A percentile compares a stretch with the other conserved stretches of the same genome.
These are phyloP conservation scores for Tetranychus truncatus DNA, from an alignment of 2,888 invertebrate genomes.

Conservation along the genomic window DNA sequence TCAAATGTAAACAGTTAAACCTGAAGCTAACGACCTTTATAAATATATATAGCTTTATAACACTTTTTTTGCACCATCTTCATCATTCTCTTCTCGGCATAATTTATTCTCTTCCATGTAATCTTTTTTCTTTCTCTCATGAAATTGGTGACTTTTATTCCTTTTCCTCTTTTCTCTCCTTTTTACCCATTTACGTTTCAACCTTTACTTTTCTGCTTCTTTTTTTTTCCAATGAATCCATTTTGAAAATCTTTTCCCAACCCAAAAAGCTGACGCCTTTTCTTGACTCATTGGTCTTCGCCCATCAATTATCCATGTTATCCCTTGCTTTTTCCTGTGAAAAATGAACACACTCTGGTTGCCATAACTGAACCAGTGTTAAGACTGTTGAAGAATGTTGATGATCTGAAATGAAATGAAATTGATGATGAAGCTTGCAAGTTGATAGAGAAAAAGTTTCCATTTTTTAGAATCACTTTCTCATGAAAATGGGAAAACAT, in stretches of 20 bases:
- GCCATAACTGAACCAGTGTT: not conserved
- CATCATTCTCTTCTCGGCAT: not conserved
- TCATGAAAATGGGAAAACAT: no score
- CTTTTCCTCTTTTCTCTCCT: not conserved
- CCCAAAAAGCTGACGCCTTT: not conserved
- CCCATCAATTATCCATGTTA: constrained; percentile 1
- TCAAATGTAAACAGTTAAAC: not conserved
- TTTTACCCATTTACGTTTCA: no score
- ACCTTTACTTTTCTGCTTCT: no score
- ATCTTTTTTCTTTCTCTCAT: not conserved
- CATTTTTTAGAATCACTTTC: no score
- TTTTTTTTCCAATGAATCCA: no score
- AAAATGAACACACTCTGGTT: not conserved
- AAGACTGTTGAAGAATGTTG: not conserved
- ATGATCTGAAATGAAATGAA: not conserved
- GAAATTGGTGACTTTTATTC: not conserved
- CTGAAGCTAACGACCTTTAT: constrained; percentile 1
- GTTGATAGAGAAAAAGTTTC: no score
- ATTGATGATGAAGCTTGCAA: not conserved
- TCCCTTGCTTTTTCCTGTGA: not conserved
- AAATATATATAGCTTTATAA: not conserved
- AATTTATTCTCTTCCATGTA: no score
- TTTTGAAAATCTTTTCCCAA: not conserved
- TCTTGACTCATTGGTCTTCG: not conserved
- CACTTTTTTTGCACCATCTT: not conserved